Conservation (phyloP, 2,113 vertebrate genomes). For the Elephantulus edwardii region DNA sequence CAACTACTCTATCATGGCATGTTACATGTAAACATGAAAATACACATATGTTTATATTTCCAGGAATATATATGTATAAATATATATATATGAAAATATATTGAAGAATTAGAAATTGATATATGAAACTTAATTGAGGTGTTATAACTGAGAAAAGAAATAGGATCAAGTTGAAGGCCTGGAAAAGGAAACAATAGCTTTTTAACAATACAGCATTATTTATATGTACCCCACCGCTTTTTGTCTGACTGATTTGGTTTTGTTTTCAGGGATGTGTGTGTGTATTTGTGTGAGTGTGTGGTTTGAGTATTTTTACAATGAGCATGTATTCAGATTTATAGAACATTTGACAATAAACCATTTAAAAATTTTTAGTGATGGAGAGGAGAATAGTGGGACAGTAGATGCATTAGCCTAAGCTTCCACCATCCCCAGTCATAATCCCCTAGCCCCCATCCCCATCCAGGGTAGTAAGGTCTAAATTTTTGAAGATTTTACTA, state of each 20-base stretch:
- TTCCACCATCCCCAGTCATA: too few species aligned
- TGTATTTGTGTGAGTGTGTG: not conserved
- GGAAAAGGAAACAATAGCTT: not conserved
- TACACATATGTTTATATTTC: not conserved
- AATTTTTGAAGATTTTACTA: too few species aligned
- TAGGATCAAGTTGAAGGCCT: not conserved
- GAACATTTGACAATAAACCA: constrained; percentile 25
- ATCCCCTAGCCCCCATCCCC: too few species aligned
- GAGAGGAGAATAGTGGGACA: not conserved
- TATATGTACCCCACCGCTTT: too few species aligned
- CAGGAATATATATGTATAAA: too few species aligned
- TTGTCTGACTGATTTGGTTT: too few species aligned
- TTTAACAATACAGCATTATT: not conserved
- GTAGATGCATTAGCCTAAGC: not conserved
- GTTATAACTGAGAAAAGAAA: not conserved
- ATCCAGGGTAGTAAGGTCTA: too few species aligned
- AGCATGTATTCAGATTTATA: not conserved
- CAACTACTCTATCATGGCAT: not conserved
- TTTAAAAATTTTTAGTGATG: constrained; percentile 11
- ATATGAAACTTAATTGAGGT: not conserved
- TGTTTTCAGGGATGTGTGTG: too few species aligned
- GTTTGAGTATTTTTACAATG: not conserved
- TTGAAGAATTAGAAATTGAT: not conserved
- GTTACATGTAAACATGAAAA: not conserved
- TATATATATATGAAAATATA: not conserved